Evolutionary conservation across 2,113 vertebrate genomes (phyloP).

Genomic region (Castor canadensis): DNA sequence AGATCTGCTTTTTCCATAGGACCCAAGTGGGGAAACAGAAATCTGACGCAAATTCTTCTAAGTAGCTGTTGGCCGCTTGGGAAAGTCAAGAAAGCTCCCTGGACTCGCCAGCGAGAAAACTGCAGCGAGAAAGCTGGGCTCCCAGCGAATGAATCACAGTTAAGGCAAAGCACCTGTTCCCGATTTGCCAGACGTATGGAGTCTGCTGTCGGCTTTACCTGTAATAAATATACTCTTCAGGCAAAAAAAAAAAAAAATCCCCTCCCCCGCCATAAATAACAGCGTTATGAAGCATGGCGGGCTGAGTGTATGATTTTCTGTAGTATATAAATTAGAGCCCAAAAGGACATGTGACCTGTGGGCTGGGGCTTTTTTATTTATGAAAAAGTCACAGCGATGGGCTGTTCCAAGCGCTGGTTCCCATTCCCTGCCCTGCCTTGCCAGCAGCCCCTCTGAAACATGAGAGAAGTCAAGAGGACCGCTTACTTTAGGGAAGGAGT

Average conservation of each 20-base stretch:
- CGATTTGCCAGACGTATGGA: slow-evolving; percentile 68
- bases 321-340: slow-evolving; percentile 84
- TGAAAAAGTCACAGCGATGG: slow-evolving; percentile 8
- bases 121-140: background rate
- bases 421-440: background rate
- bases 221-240: slow-evolving; percentile 80
- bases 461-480: background rate
- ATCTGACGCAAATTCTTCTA: slow-evolving; percentile 61
- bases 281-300: slow-evolving; percentile 73
- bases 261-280: slow-evolving; percentile 81
- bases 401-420: background rate
- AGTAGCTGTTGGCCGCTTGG: slow-evolving; percentile 40
- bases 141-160: slow-evolving; percentile 41
- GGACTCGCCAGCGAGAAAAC: background rate
- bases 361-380: slow-evolving; percentile 61
- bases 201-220: slow-evolving; percentile 77
- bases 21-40: slow-evolving; percentile 57
- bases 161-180: slow-evolving; percentile 85
- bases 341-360: slow-evolving; percentile 65
- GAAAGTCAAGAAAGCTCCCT: slow-evolving; percentile 38
- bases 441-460: background rate
- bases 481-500: background rate
- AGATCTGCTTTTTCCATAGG: slow-evolving; percentile 57
- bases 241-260: slow-evolving; percentile 58
- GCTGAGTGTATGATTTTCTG: slow-evolving; percentile 80